These are phyloP conservation scores for Phytoseiulus persimilis DNA, from an alignment of 2,888 invertebrate genomes.

Conservation along the genomic window DNA sequence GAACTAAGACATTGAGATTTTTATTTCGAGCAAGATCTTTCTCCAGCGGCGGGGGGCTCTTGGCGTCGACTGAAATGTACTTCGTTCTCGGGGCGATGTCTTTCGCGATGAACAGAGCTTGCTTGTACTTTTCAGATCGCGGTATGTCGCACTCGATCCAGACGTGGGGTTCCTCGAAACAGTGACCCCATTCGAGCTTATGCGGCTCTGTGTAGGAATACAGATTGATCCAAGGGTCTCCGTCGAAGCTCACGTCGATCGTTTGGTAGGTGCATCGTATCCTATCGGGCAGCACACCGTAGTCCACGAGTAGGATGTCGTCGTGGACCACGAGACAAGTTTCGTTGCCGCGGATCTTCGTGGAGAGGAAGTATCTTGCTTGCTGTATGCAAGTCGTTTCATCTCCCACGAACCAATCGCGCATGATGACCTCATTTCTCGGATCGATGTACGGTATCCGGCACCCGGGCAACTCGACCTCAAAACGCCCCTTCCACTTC, in stretches of 20 bases:
- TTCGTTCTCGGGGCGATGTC: background rate
- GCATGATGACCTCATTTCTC: background rate
- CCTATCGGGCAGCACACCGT: background rate
- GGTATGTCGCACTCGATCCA: background rate
- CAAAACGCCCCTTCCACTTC: background rate
- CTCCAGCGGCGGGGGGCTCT: background rate
- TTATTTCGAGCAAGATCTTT: background rate
- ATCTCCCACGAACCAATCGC: background rate
- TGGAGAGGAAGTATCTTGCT: background rate
- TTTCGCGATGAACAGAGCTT: background rate
- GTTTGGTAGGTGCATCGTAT: background rate
- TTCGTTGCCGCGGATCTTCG: background rate
- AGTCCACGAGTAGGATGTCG: background rate
- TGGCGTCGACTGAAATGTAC: background rate
- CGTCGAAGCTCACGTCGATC: background rate
- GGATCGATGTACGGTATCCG: background rate
- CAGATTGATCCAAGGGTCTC: background rate
- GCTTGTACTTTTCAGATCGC: background rate
- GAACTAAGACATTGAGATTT: background rate
- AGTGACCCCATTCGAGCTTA: background rate
- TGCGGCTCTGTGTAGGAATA: background rate
- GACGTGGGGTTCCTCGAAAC: background rate
- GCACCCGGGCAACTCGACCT: background rate
- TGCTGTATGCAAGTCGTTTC: background rate
- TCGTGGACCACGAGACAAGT: background rate